Base-by-base conservation (phyloP, 1,140 invertebrate species). In the Cotesia glomerata region DNA sequence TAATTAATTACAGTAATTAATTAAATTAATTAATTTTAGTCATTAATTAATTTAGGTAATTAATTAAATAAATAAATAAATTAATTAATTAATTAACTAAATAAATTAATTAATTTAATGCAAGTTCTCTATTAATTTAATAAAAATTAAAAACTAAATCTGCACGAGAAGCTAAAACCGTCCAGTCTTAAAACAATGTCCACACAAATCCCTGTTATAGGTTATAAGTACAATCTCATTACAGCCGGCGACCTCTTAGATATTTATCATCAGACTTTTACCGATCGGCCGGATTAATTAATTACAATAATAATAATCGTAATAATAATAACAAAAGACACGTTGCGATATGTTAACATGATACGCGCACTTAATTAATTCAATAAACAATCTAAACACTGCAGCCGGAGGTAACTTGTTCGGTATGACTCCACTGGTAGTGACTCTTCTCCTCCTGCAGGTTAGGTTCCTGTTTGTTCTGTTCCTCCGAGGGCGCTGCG, bases 371-470 rank as follows among this genome's bases (percentile, higher is more conserved):
- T 35, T 16, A 59, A 65, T 65, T 26, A 26, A 45, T 49, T 65
- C 3, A 26, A 45, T 49, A n/a, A 69, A 65, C 45, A 32, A n/a
- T 62, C 81, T 80, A 83, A n/a, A 90, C 88, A 78, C 89, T 89
- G 79, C 88, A 90, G 35, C 88, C 88, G 34, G 88, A 87, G 8
- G 88, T 83, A 4, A 89, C 87, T 81, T 89, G 88, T 71, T 89
- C 88, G 64, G 80, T 86, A 66, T 88, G 87, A 71, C 85, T 88
- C 89, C 89, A 90, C 18, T 87, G 84, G 73, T 84, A 89, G 67
- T 89, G 87, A 63, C 84, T 88, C 49, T 85, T 83, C 18, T 86
- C 82, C 32, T 82, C 79, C 34, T 78, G 77, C 64, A 78, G 69
- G 26, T 76, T 63, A 7, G 7, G 39, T 45, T 45, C 7, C 11